Conservation (phyloP, 2,113 vertebrate species). For the Apeltes quadracus region DNA sequence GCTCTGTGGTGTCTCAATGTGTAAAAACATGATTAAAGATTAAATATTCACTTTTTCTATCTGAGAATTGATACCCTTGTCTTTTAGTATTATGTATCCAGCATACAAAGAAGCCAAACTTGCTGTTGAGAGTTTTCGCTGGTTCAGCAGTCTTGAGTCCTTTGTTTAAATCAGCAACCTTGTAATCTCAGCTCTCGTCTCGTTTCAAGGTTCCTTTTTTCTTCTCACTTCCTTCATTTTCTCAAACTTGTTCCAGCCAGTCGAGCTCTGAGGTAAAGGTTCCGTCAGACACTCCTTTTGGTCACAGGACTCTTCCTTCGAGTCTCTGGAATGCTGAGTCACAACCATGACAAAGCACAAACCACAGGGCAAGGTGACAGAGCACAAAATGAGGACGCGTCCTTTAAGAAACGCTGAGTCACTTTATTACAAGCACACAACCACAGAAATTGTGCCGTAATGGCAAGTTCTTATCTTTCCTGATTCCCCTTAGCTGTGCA, state of each 20-base stretch:
- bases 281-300: background rate
- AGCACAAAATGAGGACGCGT: background rate
- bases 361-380: background rate
- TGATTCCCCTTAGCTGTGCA: background rate
- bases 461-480: background rate
- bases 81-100: background rate
- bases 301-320: slow-evolving; percentile 12
- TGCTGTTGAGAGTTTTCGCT: background rate
- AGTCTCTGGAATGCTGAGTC: slow-evolving; percentile 42
- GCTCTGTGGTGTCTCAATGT: slow-evolving; percentile 3
- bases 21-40: slow-evolving; percentile 15
- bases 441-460: background rate
- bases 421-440: background rate
- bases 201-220: slow-evolving; percentile 15
- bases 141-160: background rate
- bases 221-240: slow-evolving; percentile 6
- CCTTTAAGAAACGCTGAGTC: slow-evolving; percentile 10
- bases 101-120: background rate
- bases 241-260: slow-evolving; percentile 45
- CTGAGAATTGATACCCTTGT: background rate
- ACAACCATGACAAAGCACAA: slow-evolving; percentile 52
- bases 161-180: background rate
- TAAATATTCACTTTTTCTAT: background rate
- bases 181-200: background rate
- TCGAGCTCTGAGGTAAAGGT: slow-evolving; percentile 4